These are phyloP conservation scores for Poeciliopsis turneri DNA, from an alignment of 2,797 vertebrate species.

Conservation along the genomic window DNA sequence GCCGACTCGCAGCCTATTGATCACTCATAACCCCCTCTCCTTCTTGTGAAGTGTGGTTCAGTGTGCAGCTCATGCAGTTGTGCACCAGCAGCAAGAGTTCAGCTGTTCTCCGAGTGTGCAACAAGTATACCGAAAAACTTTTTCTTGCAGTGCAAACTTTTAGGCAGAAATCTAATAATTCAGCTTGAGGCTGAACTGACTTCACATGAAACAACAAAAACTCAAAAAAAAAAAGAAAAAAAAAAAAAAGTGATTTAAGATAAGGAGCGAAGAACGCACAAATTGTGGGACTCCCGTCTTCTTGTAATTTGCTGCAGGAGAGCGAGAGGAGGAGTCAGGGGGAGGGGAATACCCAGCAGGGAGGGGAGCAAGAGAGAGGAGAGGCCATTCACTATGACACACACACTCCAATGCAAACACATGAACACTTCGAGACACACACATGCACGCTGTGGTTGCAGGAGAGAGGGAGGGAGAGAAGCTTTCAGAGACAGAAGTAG, in stretches of 20 bases:
- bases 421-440: slow-evolving; percentile 58
- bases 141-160: neutral
- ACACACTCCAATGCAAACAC: slow-evolving; percentile 53
- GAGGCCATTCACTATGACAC: slow-evolving; percentile 74
- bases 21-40: slow-evolving; percentile 48
- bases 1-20: slow-evolving; percentile 67
- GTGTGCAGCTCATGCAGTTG: slow-evolving; percentile 67
- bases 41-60: slow-evolving; percentile 54
- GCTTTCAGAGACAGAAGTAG: slow-evolving; percentile 33
- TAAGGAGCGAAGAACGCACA: slow-evolving; percentile 35
- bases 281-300: slow-evolving; percentile 68
- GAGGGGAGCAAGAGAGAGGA: slow-evolving; percentile 71
- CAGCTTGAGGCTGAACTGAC: neutral
- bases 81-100: slow-evolving; percentile 51
- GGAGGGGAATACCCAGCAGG: slow-evolving; percentile 76
- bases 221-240: neutral
- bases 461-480: slow-evolving; percentile 49
- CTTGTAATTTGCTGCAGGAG: slow-evolving; percentile 77
- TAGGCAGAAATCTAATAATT: slow-evolving; percentile 19
- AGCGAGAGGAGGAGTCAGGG: slow-evolving; percentile 74
- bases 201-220: neutral
- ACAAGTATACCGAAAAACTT: slow-evolving; percentile 38
- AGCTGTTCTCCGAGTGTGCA: slow-evolving; percentile 54
- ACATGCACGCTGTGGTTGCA: slow-evolving; percentile 60
- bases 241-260: slow-evolving; percentile 19